phyloP scores from a whole-genome alignment of 37 sponge, comb jelly and placozoan genomes.

The Halichondria panicea region DNA sequence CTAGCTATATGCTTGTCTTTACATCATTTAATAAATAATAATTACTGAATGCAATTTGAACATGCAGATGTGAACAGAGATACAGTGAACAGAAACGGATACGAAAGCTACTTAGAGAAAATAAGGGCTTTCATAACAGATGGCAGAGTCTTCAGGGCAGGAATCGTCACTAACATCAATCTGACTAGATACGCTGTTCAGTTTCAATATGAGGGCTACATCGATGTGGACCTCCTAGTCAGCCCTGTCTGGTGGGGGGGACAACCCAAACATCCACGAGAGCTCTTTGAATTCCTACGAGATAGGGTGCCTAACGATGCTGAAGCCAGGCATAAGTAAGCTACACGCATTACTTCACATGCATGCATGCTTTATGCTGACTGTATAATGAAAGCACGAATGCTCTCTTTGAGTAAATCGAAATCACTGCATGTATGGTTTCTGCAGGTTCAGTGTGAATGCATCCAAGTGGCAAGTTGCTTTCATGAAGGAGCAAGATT shows the following conservation, averaged over 20 bases:
- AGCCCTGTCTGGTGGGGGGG: slow-evolving; percentile 41
- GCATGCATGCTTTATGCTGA: too few species aligned
- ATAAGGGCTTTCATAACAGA: too few species aligned
- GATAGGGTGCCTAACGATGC: too few species aligned
- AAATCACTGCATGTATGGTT: not conserved
- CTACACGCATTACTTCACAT: not conserved
- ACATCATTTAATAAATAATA: not conserved
- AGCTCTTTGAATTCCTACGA: slow-evolving; percentile 17
- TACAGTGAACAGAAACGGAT: not conserved
- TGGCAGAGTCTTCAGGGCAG: too few species aligned
- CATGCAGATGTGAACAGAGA: not conserved
- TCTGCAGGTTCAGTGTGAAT: slow-evolving; percentile 36
- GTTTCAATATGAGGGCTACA: slow-evolving; percentile 9
- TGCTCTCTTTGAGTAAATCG: too few species aligned
- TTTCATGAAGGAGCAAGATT: slow-evolving; percentile 35
- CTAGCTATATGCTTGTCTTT: too few species aligned
- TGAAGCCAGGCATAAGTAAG: not conserved
- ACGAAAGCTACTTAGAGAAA: not conserved
- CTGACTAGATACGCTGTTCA: too few species aligned
- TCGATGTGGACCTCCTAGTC: slow-evolving; percentile 41
- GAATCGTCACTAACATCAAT: too few species aligned
- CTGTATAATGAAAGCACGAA: too few species aligned
- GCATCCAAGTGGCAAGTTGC: slow-evolving; percentile 54
- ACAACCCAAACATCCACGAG: not conserved
- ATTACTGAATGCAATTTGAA: not conserved